Conservation (phyloP, 1,140 invertebrate species). For the Ips typographus region DNA sequence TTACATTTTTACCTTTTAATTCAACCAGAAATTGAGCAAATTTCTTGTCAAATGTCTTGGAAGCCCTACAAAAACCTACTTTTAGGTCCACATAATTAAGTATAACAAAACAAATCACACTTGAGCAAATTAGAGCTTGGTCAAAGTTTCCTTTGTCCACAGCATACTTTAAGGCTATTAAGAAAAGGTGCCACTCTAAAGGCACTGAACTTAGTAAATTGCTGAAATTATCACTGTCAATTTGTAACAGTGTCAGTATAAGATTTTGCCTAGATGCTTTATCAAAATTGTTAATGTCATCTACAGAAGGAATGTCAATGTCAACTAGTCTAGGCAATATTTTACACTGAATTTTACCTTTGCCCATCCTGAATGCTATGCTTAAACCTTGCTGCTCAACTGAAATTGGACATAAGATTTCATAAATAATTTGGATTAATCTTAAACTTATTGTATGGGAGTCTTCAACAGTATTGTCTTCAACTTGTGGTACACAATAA, state of each 20-base stretch:
- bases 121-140: constrained; percentile 59
- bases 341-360: constrained; percentile 42
- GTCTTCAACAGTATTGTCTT: constrained; percentile 63
- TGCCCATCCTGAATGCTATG: constrained; percentile 50
- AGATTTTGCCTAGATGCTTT: constrained; percentile 47
- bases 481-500: constrained; percentile 72
- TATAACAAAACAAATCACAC: constrained; percentile 63
- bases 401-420: constrained; percentile 54
- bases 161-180: constrained; percentile 70
- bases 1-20: constrained; percentile 40
- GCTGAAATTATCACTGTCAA: constrained; percentile 44
- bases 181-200: constrained; percentile 62
- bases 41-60: constrained; percentile 39
- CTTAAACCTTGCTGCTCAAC: constrained; percentile 43
- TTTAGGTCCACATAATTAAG: constrained; percentile 63
- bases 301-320: constrained; percentile 50
- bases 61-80: constrained; percentile 57
- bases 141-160: constrained; percentile 56
- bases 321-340: constrained; percentile 44
- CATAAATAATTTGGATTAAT: constrained; percentile 67
- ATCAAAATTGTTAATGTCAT: constrained; percentile 49
- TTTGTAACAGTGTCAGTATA: constrained; percentile 54
- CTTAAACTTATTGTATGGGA: constrained; percentile 62
- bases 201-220: constrained; percentile 57
- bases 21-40: constrained; percentile 31